Evolutionary conservation across 2,888 invertebrate genomes (phyloP), one percentile per base, ranked within the genome.

Genomic region (Rhagium mordax): DNA sequence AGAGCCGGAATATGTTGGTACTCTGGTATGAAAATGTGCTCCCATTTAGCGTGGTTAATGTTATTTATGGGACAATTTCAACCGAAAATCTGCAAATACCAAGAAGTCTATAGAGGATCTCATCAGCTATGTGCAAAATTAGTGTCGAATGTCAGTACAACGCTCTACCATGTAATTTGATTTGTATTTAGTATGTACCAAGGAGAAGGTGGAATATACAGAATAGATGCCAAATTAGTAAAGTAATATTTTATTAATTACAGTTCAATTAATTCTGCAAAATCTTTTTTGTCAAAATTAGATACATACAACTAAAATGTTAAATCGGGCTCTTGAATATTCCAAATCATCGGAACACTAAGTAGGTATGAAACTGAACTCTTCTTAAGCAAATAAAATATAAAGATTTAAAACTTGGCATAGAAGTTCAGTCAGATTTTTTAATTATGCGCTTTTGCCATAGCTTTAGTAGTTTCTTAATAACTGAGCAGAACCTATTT

Each of bases 51-150:
- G 41, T 55, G 66, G 24, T 66, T 33, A 18, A 10, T 47, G 57
- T 55, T 66, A 66, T 66, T 66, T 66, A 66, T 55, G 57, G 51
- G 33, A 66, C 55, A 66, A 66, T 66, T 33, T 66, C 57, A 55
- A 66, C 53, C 33, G 53, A 66, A 66, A 66, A 66, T 55, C 55
- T 57, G 41, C 41, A 66, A 66, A 47, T 16, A 27, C 27, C 64
- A 64, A 64, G 64, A 49, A 64, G 49, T 64, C 48, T 27, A 27
- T 55, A 55, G 41, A 13, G 41, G 20, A 21, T n/a, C 53, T 21
- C 55, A 55, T 15, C 41, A 16, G 66, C 55, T 55, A 55, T 55
- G 21, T 66, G 21, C 41, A 16, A 33, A 66, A 24, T 66, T 66
- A 66, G 20, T 66, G 66, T 66, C 66, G 55, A 18, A 47, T 24